phyloP scores from a whole-genome alignment of 2,888 invertebrate genomes.

The Ashinkailepas kermadecensis region DNA sequence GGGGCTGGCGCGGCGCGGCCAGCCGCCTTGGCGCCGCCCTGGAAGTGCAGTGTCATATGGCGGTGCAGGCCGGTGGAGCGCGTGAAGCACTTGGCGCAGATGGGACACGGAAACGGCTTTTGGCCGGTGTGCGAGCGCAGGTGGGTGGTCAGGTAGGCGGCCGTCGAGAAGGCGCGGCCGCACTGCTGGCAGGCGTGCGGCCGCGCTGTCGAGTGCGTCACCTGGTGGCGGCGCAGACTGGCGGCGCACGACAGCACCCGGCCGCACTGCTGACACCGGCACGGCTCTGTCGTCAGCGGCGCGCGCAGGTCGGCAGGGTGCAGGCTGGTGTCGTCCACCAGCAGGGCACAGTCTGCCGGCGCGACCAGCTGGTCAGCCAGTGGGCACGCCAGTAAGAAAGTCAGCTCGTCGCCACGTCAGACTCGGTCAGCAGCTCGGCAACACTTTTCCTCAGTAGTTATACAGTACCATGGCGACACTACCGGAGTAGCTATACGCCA shows the following conservation, averaged over 20 bases:
- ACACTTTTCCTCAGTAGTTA: too few relatives aligned
- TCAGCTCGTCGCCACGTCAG: too few relatives aligned
- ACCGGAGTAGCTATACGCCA: too few relatives aligned
- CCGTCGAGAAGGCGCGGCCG: constrained; percentile 17
- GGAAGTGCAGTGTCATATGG: constrained; percentile 7
- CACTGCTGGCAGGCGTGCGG: constrained; percentile 12
- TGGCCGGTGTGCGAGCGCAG: background rate
- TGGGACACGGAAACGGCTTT: background rate
- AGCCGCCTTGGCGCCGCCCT: background rate
- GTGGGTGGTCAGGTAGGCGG: constrained; percentile 8
- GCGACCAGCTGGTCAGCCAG: too few relatives aligned
- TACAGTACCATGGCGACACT: too few relatives aligned
- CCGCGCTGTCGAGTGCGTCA: background rate
- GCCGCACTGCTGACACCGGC: constrained; percentile 12
- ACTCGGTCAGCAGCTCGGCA: too few relatives aligned
- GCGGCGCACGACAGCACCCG: constrained; percentile 13
- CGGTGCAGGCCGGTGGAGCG: constrained; percentile 16
- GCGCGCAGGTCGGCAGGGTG: background rate
- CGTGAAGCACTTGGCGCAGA: constrained; percentile 9
- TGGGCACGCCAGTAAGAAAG: too few relatives aligned
- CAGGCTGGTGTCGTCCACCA: background rate
- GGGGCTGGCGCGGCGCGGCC: background rate
- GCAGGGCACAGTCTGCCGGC: background rate
- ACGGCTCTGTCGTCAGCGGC: background rate
- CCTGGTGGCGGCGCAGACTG: constrained; percentile 21